Base-by-base conservation (phyloP, 2,797 vertebrate species). In the Aeoliscus strigatus region DNA sequence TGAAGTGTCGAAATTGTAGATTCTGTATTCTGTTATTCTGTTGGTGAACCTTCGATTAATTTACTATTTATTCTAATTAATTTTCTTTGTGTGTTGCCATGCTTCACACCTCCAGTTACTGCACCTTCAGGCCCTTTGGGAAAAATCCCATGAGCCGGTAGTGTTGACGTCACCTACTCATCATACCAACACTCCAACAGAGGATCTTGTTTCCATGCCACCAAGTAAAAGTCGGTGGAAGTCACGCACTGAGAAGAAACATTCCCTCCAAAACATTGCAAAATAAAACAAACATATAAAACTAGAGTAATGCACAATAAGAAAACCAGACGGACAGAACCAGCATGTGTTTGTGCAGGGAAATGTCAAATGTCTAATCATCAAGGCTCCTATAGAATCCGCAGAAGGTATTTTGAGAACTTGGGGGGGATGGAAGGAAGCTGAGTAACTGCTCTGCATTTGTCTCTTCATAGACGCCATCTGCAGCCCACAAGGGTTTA, bases 201-300 rank as follows among this genome's bases (percentile, higher is more conserved):
- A 39, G 47, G 35, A 50, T 61, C 57, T 54, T 63, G 71, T 73
- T 79, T 75, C 62, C 50, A 38, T 68, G 70, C 72, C 59, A 51
- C 59, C 73, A 66, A 65, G 56, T 49, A 65, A 56, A 60, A 52
- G 48, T 43, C 45, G 55, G n/a, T n/a, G n/a, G n/a, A n/a, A n/a
- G n/a, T n/a, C n/a, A n/a, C n/a, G n/a, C n/a, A n/a, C n/a, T n/a
- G n/a, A n/a, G n/a, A n/a, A n/a, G n/a, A n/a, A n/a, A n/a, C n/a
- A n/a, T n/a, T n/a, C n/a, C n/a, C n/a, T n/a, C n/a, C n/a, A n/a
- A n/a, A n/a, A n/a, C n/a, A n/a, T n/a, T n/a, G n/a, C n/a, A n/a
- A n/a, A n/a, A n/a, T n/a, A n/a, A n/a, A n/a, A n/a, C n/a, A n/a
- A n/a, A n/a, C n/a, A n/a, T n/a, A n/a, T n/a, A n/a, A n/a, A n/a